Conservation (phyloP, 2,888 invertebrate genomes). For the Bruchidius siliquastri region DNA sequence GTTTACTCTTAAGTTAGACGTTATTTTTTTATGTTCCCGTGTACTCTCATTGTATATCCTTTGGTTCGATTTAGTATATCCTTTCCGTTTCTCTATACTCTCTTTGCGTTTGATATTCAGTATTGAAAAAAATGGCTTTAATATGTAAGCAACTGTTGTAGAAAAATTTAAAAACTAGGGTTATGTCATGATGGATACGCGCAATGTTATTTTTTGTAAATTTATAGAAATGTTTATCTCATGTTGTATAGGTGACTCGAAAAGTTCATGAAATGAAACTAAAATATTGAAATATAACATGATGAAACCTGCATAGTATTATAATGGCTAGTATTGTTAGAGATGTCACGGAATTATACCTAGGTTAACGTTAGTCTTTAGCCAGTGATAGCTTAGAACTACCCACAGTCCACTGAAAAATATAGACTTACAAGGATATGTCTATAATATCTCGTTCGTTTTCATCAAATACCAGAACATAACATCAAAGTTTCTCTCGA, state of each 20-base stretch:
- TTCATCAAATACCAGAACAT: too few species aligned
- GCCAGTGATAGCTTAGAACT: constrained; percentile 32
- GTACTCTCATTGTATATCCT: constrained; percentile 18
- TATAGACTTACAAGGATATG: neutral
- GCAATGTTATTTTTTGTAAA: constrained; percentile 46
- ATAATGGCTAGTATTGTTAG: constrained; percentile 43
- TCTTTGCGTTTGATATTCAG: constrained; percentile 37
- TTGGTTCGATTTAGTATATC: constrained; percentile 21
- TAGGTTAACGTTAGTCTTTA: constrained; percentile 38
- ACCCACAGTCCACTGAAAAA: neutral
- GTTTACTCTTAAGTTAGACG: constrained; percentile 10
- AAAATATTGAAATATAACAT: neutral
- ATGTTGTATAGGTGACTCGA: constrained; percentile 19
- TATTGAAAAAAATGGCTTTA: constrained; percentile 44
- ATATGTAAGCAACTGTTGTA: constrained; percentile 34
- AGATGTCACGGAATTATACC: constrained; percentile 42
- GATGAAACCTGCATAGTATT: constrained; percentile 26
- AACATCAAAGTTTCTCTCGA: too few species aligned
- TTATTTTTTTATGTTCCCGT: constrained; percentile 23
- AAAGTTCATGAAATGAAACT: neutral
- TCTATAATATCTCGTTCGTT: too few species aligned
- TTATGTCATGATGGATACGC: constrained; percentile 33
- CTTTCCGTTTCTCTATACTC: constrained; percentile 13
- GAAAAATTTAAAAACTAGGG: constrained; percentile 24
- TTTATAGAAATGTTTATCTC: constrained; percentile 41